Evolutionary conservation across 2,113 vertebrate genomes (phyloP).

Genomic region (Cheirogaleus medius): DNA sequence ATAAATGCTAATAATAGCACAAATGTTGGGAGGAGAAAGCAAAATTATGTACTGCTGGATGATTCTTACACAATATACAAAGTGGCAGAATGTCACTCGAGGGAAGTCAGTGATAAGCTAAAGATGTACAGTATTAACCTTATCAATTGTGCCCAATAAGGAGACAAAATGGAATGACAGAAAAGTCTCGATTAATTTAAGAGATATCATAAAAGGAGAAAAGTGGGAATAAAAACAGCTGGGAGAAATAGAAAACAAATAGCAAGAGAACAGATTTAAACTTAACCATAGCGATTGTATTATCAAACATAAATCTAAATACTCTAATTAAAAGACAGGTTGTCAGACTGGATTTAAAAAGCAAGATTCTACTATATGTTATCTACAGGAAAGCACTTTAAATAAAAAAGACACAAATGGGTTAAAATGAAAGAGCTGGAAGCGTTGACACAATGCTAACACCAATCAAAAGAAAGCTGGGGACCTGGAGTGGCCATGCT

Average conservation of each 20-base stretch:
- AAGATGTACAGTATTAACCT: background rate
- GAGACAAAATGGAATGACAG: background rate
- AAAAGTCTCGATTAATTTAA: background rate
- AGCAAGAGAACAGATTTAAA: background rate
- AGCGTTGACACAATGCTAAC: background rate
- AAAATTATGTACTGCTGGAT: fast-evolving
- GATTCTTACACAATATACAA: fast-evolving
- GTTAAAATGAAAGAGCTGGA: background rate
- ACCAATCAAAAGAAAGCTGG: background rate
- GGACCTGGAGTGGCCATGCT: background rate
- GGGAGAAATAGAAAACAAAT: background rate
- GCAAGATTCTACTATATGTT: background rate
- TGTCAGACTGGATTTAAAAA: background rate
- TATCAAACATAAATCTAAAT: background rate
- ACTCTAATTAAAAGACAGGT: background rate
- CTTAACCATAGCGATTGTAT: background rate
- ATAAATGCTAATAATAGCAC: background rate
- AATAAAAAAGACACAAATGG: background rate
- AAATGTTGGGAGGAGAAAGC: fast-evolving
- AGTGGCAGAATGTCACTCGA: too few relatives aligned
- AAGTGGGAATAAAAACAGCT: background rate
- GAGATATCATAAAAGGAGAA: background rate
- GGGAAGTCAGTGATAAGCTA: background rate
- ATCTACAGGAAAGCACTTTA: background rate
- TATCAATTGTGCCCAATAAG: background rate